Conservation (phyloP, 2,797 vertebrate species). For the Thripadectes ignobilis region DNA sequence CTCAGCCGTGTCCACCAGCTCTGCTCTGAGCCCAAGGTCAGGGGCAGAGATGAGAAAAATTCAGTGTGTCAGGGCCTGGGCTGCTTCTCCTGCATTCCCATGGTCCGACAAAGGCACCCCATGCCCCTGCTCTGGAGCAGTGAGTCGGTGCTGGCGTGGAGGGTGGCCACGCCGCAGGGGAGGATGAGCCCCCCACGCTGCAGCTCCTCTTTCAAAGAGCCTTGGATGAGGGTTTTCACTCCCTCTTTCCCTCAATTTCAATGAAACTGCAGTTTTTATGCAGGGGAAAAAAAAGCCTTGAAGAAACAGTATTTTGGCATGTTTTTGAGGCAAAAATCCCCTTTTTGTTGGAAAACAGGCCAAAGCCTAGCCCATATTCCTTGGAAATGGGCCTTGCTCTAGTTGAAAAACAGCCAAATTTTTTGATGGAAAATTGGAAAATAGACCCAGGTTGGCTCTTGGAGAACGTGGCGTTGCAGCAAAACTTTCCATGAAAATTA, state of each 20-base stretch:
- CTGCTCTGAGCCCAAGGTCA: rapidly evolving
- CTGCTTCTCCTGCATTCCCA: rapidly evolving
- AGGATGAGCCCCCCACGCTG: rapidly evolving
- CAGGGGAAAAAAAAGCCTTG: neutral
- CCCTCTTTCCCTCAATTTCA: neutral
- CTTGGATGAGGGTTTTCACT: neutral
- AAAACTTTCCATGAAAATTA: slow-evolving; percentile 16
- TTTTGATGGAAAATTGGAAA: slow-evolving; percentile 41
- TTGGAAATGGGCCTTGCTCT: slow-evolving; percentile 36
- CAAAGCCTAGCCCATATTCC: neutral
- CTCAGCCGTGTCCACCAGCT: neutral
- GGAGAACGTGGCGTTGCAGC: rapidly evolving
- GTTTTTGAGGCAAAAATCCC: slow-evolving; percentile 24
- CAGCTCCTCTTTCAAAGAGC: neutral
- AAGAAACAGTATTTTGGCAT: slow-evolving; percentile 2
- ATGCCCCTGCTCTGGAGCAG: rapidly evolving
- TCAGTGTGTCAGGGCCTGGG: rapidly evolving
- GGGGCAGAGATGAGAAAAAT: neutral
- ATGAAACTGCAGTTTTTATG: neutral
- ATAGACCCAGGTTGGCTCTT: neutral
- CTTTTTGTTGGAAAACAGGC: slow-evolving; percentile 35
- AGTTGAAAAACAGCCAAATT: slow-evolving; percentile 32
- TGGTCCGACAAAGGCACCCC: rapidly evolving
- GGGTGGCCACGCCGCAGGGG: neutral
- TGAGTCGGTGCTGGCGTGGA: rapidly evolving